These are phyloP conservation scores for Amblyjoppa fuscipennis DNA, from an alignment of 2,888 invertebrate species.

Conservation along the genomic window DNA sequence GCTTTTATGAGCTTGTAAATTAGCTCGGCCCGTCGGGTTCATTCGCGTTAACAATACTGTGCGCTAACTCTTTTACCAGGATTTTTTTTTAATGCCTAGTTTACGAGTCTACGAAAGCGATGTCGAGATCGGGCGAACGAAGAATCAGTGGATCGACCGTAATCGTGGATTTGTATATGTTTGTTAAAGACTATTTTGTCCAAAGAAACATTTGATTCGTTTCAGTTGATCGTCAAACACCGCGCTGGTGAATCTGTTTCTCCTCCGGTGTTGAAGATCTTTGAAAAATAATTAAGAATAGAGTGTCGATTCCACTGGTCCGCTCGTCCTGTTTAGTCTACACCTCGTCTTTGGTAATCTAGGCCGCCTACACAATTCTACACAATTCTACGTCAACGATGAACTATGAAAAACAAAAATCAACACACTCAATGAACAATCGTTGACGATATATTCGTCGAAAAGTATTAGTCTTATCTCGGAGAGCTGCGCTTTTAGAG, in stretches of 20 bases:
- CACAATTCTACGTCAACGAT: conserved; percentile 15
- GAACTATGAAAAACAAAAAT: conserved; percentile 3
- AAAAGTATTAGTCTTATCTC: conserved; percentile 27
- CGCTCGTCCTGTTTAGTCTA: not conserved
- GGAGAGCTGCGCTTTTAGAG: conserved; percentile 8
- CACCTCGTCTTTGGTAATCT: conserved; percentile 30
- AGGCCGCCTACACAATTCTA: conserved; percentile 12
- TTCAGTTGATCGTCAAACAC: no score
- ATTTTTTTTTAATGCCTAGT: not conserved
- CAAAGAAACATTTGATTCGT: no score
- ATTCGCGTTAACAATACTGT: conserved; percentile 11
- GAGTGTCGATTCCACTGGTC: no score
- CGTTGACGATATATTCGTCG: conserved; percentile 23
- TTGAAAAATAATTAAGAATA: no score
- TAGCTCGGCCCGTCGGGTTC: conserved; percentile 9
- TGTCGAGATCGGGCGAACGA: not conserved
- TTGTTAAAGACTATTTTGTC: no score
- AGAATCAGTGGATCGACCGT: not conserved
- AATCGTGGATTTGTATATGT: not conserved
- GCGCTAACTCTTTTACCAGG: not conserved
- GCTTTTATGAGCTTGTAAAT: conserved; percentile 50
- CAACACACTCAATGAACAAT: conserved; percentile 6
- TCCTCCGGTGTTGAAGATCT: no score
- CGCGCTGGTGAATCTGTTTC: no score
- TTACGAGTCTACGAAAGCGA: conserved; percentile 25